Base-by-base conservation (phyloP, 2,113 vertebrate genomes). In the Anser cygnoides region DNA sequence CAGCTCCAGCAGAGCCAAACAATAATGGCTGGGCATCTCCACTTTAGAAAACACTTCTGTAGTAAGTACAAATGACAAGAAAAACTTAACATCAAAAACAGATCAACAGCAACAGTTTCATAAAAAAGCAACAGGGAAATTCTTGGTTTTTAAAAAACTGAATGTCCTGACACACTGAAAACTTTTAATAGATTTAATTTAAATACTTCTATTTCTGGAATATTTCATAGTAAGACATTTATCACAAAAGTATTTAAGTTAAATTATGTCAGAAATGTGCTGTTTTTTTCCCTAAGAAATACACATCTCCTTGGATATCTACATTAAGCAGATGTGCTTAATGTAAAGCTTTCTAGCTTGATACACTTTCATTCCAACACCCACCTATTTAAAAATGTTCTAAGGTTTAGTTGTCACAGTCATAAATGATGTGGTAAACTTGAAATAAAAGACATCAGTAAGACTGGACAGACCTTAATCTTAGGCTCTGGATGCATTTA, bases 11-110 rank as follows among this genome's bases (percentile, higher is more conserved):
- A 99, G 97, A 39, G 98, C 99, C 97, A 99, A 95, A 94, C 99
- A 99, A 75, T 99, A 98, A 90, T 99, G 99, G 10, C 97, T 98
- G 6, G 99, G 99, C 99, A 99, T 99, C 97, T 99, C 99, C 67
- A 99, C 97, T 84, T 93, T 97, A 86, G 94, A 94, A 97, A 99
- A 99, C 52, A 98, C 63, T 91, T 98, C 99, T 99, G 95, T 31
- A 97, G 75, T 35, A 92, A 84, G 84, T 37, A 83, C 26, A 87
- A 83, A 93, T 20, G 13, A 43, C 49, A 68, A 89, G 62, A 89
- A 67, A 84, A 87, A 54, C 6, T 49, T 95, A 49, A 50, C 13
- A 37, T 13, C 49, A 71, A 81, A 84, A 81, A 1, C 16, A 70
- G 9, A 81, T 61, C 14, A 67, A 63, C 5, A 58, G 50, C n/a